Percentiles rank a stretch among this genome's conserved stretches.
These are phyloP conservation scores for Dasyornis broadbenti DNA, from an alignment of 2,113 vertebrate species.

Conservation along the genomic window DNA sequence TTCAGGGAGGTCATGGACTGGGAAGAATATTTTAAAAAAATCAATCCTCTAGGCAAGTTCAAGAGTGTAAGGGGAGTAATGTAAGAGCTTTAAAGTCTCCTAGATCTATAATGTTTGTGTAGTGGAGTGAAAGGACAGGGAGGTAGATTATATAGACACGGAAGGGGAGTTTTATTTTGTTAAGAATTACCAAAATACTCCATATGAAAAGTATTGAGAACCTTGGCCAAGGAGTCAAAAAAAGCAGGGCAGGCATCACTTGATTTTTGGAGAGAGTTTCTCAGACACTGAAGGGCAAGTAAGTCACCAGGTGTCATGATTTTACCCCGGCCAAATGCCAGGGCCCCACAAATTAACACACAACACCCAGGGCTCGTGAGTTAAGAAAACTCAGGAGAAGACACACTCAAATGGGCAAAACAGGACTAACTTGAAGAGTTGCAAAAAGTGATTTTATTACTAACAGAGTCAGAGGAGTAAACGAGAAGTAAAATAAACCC, in stretches of 20 bases:
- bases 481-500: too few species aligned
- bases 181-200: background rate
- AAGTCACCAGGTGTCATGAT: background rate
- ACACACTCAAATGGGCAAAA: too few species aligned
- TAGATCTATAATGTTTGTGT: background rate
- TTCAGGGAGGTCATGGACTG: constrained; percentile 8
- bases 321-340: too few species aligned
- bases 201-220: background rate
- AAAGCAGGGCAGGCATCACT: background rate
- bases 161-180: background rate
- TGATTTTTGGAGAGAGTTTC: background rate
- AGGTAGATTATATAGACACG: background rate
- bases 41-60: background rate
- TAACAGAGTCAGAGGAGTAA: too few species aligned
- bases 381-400: too few species aligned
- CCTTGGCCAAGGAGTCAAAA: background rate
- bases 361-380: too few species aligned
- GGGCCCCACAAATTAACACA: too few species aligned
- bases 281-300: background rate
- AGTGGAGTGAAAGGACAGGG: background rate
- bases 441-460: too few species aligned
- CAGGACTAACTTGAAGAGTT: too few species aligned
- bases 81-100: background rate
- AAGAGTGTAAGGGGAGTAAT: background rate
- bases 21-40: constrained; percentile 6